A percentile compares a stretch with the other conserved stretches of the same genome.
phyloP scores from a whole-genome alignment of 2,888 invertebrate genomes.

The Hydropsyche betteni region DNA sequence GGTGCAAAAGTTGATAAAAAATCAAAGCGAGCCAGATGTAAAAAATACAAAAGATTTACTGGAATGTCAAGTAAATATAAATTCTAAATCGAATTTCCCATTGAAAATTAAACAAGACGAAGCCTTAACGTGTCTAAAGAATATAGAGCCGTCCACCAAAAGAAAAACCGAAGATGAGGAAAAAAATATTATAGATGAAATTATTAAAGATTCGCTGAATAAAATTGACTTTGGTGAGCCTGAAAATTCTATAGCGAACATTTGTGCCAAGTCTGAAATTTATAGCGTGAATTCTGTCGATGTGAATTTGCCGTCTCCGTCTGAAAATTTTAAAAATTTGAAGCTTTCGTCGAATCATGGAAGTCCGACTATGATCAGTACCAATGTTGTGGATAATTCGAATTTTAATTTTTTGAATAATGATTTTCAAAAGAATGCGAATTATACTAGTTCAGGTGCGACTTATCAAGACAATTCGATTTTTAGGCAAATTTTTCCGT shows the following conservation, averaged over 20 bases:
- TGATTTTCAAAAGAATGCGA: background rate
- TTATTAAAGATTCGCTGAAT: constrained; percentile 59
- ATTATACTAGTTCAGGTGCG: background rate
- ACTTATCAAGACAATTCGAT: constrained; percentile 5
- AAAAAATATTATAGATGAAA: constrained; percentile 56
- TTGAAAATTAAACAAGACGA: background rate
- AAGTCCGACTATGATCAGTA: constrained; percentile 8
- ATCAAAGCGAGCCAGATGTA: constrained; percentile 53
- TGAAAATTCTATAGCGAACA: constrained; percentile 28
- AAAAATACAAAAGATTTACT: constrained; percentile 41
- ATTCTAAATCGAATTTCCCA: constrained; percentile 47
- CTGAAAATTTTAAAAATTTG: constrained; percentile 71
- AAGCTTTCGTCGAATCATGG: constrained; percentile 58
- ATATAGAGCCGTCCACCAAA: background rate
- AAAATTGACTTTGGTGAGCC: constrained; percentile 56
- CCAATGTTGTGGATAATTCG: background rate
- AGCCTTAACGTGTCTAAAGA: too few relatives aligned
- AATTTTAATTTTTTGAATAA: constrained; percentile 12
- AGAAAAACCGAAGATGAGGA: constrained; percentile 53
- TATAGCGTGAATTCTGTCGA: constrained; percentile 49
- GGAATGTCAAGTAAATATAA: constrained; percentile 59
- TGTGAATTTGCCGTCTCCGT: constrained; percentile 68
- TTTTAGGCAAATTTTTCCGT: constrained; percentile 22
- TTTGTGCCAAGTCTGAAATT: constrained; percentile 35
- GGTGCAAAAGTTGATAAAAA: constrained; percentile 64